phyloP scores from a whole-genome alignment of 2,113 vertebrate genomes.

The Pitta sordida region DNA sequence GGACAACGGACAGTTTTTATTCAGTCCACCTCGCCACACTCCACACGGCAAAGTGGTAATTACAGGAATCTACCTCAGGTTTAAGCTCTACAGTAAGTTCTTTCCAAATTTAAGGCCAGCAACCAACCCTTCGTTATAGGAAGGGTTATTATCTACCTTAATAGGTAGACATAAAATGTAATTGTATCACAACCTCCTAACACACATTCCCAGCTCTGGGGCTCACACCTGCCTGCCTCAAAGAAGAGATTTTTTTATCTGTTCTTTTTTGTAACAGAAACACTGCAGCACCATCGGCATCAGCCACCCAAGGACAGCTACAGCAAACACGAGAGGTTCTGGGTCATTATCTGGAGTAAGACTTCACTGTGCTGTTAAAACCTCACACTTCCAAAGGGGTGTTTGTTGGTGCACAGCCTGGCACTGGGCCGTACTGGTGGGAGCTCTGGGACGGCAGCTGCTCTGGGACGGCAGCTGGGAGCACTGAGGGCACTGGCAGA shows the following conservation, averaged over 20 bases:
- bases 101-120: constrained; percentile 66
- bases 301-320: neutral
- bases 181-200: constrained; percentile 43
- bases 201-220: neutral
- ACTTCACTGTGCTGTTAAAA: neutral
- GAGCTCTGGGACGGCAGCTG: neutral
- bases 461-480: too few species aligned
- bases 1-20: constrained; percentile 57
- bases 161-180: constrained; percentile 64
- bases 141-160: too few species aligned
- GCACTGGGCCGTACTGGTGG: neutral
- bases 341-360: neutral
- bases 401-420: neutral
- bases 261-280: neutral
- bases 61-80: constrained; percentile 55
- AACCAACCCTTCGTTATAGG: constrained; percentile 56
- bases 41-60: constrained; percentile 42
- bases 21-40: neutral
- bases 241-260: neutral
- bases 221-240: constrained; percentile 23
- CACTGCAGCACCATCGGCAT: neutral
- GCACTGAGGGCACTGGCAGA: neutral
- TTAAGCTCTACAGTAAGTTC: constrained; percentile 66
- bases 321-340: neutral
- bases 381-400: neutral